Evolutionary conservation across 2,888 invertebrate genomes (phyloP).

Genomic region (Drosophila emarginata): DNA sequence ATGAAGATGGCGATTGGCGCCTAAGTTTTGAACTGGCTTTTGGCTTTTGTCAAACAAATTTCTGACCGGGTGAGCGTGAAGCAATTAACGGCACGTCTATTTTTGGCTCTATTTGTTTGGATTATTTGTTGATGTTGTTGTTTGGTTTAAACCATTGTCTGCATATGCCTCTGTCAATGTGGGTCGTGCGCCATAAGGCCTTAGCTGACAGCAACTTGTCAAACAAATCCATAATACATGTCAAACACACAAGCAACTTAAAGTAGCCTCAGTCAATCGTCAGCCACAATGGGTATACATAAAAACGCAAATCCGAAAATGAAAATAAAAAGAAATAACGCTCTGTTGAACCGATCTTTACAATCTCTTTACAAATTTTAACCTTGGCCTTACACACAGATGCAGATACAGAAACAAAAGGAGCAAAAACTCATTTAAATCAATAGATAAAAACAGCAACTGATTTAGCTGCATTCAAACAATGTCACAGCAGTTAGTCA

Average conservation of each 20-base stretch:
- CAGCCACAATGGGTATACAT: conserved; percentile 20
- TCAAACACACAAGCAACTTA: conserved; percentile 52
- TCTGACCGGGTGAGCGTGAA: conserved; percentile 44
- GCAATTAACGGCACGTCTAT: conserved; percentile 67
- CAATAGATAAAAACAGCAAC: conserved; percentile 54
- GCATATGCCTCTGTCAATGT: conserved; percentile 43
- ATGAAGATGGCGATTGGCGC: conserved; percentile 29
- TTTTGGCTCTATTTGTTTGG: conserved; percentile 1
- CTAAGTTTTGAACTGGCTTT: conserved; percentile 22
- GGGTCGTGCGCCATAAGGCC: conserved; percentile 62
- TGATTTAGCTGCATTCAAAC: conserved; percentile 50
- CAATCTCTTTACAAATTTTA: conserved; percentile 76
- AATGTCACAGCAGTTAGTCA: conserved; percentile 67
- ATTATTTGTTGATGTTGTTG: too few relatives aligned
- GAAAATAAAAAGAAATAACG: conserved; percentile 42
- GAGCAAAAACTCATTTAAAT: conserved; percentile 49
- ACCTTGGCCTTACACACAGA: conserved; percentile 71
- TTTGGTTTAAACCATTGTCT: not conserved
- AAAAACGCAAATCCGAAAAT: conserved; percentile 68
- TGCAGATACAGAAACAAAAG: conserved; percentile 8
- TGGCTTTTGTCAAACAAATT: conserved; percentile 66
- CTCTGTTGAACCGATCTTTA: conserved; percentile 66
- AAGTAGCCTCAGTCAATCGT: conserved; percentile 24
- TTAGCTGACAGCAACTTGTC: conserved; percentile 62
- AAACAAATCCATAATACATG: conserved; percentile 70